Conservation (phyloP, 2,797 vertebrate genomes). For the Platalea minor region DNA sequence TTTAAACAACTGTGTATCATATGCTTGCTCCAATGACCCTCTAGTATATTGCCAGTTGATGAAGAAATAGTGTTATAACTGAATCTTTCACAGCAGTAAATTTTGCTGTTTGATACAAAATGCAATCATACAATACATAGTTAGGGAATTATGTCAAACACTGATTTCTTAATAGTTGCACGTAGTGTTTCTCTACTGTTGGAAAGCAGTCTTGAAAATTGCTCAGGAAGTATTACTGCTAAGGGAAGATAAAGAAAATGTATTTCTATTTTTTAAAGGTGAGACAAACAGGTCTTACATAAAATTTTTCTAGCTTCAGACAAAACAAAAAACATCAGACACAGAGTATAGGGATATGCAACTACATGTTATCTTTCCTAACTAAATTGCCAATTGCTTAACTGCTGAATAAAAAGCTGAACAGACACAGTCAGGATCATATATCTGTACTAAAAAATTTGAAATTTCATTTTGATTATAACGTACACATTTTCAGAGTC, state of each 20-base stretch:
- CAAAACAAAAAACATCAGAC: neutral
- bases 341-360: neutral
- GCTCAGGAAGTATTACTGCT: neutral
- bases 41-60: neutral
- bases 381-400: neutral
- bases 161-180: neutral
- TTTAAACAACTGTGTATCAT: neutral
- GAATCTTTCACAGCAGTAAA: neutral
- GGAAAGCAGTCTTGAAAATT: neutral
- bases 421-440: neutral
- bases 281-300: neutral
- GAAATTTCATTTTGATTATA: neutral
- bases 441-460: neutral
- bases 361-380: neutral
- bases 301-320: neutral
- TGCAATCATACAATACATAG: neutral
- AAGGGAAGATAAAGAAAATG: neutral
- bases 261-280: neutral
- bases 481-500: neutral
- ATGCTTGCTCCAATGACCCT: neutral
- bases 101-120: neutral
- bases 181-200: neutral
- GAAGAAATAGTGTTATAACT: neutral
- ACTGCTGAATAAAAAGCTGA: neutral
- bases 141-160: neutral